These are phyloP conservation scores for Trichonephila clavata DNA, from an alignment of 1,140 invertebrate species.

Conservation along the genomic window DNA sequence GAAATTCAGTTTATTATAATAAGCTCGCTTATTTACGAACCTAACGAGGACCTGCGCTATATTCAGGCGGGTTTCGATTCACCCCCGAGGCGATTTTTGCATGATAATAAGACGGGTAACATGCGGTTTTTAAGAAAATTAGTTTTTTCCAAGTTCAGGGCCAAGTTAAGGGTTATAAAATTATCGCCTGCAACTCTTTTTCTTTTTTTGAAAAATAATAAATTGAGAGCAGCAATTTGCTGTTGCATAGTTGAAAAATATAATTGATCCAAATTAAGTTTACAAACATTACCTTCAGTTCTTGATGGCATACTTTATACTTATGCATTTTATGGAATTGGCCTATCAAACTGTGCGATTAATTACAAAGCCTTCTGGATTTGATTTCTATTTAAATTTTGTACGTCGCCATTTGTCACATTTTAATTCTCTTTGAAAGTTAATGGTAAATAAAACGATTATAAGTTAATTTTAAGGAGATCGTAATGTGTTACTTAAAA, in stretches of 20 bases:
- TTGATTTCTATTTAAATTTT: neutral
- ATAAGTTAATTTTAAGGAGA: no score
- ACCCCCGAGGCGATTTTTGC: neutral
- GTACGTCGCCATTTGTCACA: neutral
- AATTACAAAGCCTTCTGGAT: neutral
- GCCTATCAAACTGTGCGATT: neutral
- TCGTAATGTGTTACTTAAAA: no score
- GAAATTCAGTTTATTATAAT: slow-evolving; percentile 71
- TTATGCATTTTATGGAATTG: neutral
- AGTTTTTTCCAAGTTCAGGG: slow-evolving; percentile 47
- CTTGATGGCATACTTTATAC: slow-evolving; percentile 8
- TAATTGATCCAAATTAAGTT: slow-evolving; percentile 32
- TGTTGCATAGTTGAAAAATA: neutral
- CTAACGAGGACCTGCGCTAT: slow-evolving; percentile 43
- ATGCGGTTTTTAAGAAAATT: slow-evolving; percentile 40
- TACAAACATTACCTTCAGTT: neutral
- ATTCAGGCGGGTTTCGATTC: neutral
- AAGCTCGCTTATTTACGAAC: slow-evolving; percentile 28
- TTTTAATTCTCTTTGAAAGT: neutral
- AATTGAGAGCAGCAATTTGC: neutral
- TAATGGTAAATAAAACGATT: no score
- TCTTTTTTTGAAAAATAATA: neutral
- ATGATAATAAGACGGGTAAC: neutral
- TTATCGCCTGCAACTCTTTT: neutral
- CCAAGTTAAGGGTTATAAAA: slow-evolving; percentile 37